Conservation (phyloP, 2,113 vertebrate species). For the Embiotoca jacksoni region DNA sequence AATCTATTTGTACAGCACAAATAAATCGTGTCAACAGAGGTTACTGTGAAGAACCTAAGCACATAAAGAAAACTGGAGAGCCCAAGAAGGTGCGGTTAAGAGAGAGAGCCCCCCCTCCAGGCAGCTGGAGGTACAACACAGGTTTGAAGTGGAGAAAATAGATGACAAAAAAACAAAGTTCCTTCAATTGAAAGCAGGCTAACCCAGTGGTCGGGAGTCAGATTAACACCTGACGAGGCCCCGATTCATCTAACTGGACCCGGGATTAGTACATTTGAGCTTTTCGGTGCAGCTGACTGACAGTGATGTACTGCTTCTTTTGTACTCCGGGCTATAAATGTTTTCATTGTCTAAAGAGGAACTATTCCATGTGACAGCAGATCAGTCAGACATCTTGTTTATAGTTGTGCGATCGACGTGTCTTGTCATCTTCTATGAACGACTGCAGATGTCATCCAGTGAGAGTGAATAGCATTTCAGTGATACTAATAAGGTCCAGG, state of each 20-base stretch:
- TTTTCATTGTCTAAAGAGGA: neutral
- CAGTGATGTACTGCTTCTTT: neutral
- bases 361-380: neutral
- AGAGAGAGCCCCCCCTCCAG: slow-evolving; percentile 22
- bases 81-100: neutral
- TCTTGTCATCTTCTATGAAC: slow-evolving; percentile 8
- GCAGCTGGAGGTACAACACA: slow-evolving; percentile 6
- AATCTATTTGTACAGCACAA: neutral
- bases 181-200: neutral
- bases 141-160: neutral
- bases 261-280: neutral
- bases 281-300: neutral
- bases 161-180: neutral
- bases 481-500: slow-evolving; percentile 13
- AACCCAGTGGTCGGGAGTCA: neutral
- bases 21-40: neutral
- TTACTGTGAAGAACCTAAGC: neutral
- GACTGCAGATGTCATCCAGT: neutral
- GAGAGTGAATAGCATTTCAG: neutral
- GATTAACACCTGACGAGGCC: neutral
- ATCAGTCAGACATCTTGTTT: neutral
- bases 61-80: neutral
- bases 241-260: neutral
- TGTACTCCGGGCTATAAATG: neutral
- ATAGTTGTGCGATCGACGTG: neutral